phyloP scores from a whole-genome alignment of 2,113 vertebrate species.

The Nansenia antarctica region DNA sequence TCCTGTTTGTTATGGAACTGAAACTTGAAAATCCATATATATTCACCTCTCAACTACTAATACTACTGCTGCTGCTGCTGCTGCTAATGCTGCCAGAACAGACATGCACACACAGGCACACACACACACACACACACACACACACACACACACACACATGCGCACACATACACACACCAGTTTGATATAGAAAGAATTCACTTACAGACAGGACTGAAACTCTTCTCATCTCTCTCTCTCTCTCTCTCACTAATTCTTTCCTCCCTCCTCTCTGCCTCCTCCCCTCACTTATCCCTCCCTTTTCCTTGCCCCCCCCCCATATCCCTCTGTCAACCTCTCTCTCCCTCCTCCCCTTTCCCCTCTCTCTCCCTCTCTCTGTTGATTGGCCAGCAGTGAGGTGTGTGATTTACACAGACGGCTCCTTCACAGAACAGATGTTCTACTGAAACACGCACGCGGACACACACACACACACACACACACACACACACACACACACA shows the following conservation, averaged over 20 bases:
- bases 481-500: conserved; percentile 10
- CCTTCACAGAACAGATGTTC: conserved; percentile 63
- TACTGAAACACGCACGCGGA: conserved; percentile 30
- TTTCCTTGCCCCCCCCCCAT: neutral
- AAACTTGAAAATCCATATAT: too few relatives aligned
- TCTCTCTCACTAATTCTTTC: conserved; percentile 62
- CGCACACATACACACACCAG: neutral
- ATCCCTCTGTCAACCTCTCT: too few relatives aligned
- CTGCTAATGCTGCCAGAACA: too few relatives aligned
- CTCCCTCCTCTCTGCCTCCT: conserved; percentile 37
- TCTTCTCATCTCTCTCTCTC: conserved; percentile 62
- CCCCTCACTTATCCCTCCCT: conserved; percentile 15
- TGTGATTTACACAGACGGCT: conserved; percentile 56
- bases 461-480: conserved; percentile 21
- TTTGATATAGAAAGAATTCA: conserved; percentile 26
- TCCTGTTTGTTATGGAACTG: too few relatives aligned
- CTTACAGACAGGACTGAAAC: conserved; percentile 57
- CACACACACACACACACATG: conserved; percentile 9
- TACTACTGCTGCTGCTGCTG: too few relatives aligned
- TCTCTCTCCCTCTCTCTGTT: conserved; percentile 27
- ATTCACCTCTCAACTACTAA: too few relatives aligned
- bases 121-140: neutral
- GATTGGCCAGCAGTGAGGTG: conserved; percentile 56
- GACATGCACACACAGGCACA: neutral
- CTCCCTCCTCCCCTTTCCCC: neutral